These are phyloP conservation scores for Pogonognathellus flavescens DNA, from an alignment of 1,140 invertebrate genomes.

Conservation along the genomic window DNA sequence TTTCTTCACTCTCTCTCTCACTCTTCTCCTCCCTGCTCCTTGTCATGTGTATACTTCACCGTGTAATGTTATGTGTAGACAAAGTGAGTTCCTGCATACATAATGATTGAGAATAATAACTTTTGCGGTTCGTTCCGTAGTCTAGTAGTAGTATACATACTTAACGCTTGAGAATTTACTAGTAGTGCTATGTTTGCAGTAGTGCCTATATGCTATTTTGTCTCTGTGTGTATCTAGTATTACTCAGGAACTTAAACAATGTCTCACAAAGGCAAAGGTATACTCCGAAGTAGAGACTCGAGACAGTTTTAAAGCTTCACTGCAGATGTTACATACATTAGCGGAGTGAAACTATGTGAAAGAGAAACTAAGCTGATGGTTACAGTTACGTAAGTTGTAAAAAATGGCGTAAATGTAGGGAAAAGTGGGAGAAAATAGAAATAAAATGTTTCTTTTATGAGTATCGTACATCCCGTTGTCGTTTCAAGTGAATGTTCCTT, in stretches of 20 bases:
- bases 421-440: slow-evolving; percentile 25
- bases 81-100: slow-evolving; percentile 14
- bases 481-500: background rate
- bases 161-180: slow-evolving; percentile 1
- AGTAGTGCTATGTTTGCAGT: background rate
- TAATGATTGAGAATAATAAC: background rate
- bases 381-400: no score
- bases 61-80: background rate
- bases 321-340: no score
- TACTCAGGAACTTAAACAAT: no score
- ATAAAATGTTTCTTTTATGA: slow-evolving; percentile 16
- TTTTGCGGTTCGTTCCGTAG: background rate
- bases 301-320: no score
- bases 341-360: no score
- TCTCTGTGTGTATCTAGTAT: no score
- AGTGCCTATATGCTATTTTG: no score
- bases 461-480: slow-evolving; percentile 13
- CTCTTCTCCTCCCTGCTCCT: no score
- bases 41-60: background rate
- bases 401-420: background rate
- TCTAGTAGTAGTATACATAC: background rate
- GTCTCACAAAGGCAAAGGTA: no score
- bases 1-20: background rate
- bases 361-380: no score
- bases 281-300: no score